These are phyloP conservation scores for Argya squamiceps DNA, from an alignment of 2,797 vertebrate species.

Conservation along the genomic window DNA sequence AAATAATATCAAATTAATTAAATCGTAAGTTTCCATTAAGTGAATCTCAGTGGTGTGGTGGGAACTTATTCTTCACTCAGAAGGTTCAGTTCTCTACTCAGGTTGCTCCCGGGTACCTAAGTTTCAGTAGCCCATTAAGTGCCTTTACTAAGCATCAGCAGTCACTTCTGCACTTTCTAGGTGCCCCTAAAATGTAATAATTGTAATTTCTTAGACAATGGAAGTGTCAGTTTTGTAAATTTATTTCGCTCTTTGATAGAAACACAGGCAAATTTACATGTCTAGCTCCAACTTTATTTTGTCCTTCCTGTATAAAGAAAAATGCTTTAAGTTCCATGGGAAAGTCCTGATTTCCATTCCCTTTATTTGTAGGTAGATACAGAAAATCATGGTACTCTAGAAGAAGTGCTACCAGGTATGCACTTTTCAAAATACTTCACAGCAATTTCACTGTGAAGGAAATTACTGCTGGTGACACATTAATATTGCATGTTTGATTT, in stretches of 20 bases:
- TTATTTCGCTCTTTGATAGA: neutral
- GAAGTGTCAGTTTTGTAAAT: neutral
- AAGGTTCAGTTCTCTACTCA: neutral
- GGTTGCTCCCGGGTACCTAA: neutral
- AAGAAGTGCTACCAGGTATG: neutral
- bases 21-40: neutral
- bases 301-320: neutral
- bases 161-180: neutral
- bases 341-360: neutral
- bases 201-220: neutral
- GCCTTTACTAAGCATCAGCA: neutral
- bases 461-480: neutral
- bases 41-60: neutral
- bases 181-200: neutral
- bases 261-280: neutral
- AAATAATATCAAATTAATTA: neutral
- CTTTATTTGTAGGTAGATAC: neutral
- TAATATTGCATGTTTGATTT: neutral
- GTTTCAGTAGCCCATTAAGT: neutral
- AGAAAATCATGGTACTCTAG: neutral
- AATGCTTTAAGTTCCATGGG: neutral
- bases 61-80: neutral
- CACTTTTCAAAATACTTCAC: neutral
- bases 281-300: neutral
- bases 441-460: neutral